Base-by-base conservation (phyloP, 2,888 invertebrate genomes). In the Mythimna ferrago region DNA sequence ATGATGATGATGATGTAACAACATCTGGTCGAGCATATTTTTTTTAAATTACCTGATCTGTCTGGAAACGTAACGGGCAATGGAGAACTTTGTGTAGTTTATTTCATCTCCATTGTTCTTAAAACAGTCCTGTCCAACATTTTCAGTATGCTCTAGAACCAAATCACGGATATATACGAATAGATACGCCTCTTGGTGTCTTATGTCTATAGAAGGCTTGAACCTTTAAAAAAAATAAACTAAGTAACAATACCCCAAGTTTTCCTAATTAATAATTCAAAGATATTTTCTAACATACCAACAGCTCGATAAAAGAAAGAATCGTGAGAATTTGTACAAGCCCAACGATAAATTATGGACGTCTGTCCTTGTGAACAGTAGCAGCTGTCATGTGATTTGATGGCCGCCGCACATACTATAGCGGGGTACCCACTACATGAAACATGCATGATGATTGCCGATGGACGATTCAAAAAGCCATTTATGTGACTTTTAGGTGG, bases 321-420 rank as follows among this genome's bases (percentile, higher is more conserved):
- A 38, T 62, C 66, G 81, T 80, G 80, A 62, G 80, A 80, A 80
- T 65, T 38, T 56, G 57, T 67, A 58, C 81, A 73, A 66, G 48
- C 48, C 2, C 62, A 21, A 35, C 41, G 10, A 73, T 80, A 65
- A 70, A 78, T 73, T 70, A 80, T 80, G 60, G 41, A 81, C 32
- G 61, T 16, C 9, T 78, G 73, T 78, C 73, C 81, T 69, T 78
- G 80, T 81, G 78, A 80, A 73, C 19, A 6, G 7, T 2, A 21
- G 32, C 81, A 80, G 56, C 78, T 80, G 80, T 51, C 68, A 63
- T 77, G 63, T 76, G 38, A 60, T 66, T 64, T 19, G 76, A 16
- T 10, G 65, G 44, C 56, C 32, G 53, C 44, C 41, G 57, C 56
- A 32, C 35, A 48, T 6, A 21, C 38, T 61, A 7, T 41, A 14